These are phyloP conservation scores for Eulemur albifrons DNA, from an alignment of 2,797 vertebrate genomes.

Conservation along the genomic window DNA sequence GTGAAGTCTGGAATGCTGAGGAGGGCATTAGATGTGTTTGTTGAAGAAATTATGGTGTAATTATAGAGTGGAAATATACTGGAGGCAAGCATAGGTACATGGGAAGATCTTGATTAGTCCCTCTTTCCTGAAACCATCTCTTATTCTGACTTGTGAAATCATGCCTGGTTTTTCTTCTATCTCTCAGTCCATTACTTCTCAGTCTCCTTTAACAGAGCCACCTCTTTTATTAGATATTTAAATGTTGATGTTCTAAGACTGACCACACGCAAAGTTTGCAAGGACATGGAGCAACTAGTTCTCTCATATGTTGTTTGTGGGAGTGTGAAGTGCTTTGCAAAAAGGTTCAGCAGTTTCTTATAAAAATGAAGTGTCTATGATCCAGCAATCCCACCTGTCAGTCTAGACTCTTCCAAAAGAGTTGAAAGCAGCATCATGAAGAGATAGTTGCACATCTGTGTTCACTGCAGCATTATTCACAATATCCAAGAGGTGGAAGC, in stretches of 20 bases:
- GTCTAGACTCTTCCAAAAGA: neutral
- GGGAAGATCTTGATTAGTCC: neutral
- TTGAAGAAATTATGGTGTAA: neutral
- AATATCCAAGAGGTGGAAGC: no score
- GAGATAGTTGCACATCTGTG: no score
- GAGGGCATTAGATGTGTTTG: neutral
- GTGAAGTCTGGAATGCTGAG: neutral
- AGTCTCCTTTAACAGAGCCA: neutral
- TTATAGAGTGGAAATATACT: neutral
- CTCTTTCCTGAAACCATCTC: neutral
- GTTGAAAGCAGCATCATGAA: neutral
- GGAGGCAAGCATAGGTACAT: neutral
- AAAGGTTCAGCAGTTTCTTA: neutral
- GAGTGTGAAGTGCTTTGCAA: neutral
- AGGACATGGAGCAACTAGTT: neutral
- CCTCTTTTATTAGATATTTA: neutral
- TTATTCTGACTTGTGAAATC: neutral
- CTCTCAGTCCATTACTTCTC: neutral
- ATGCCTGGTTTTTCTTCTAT: neutral
- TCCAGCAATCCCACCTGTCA: neutral
- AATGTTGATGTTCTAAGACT: neutral
- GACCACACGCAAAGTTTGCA: neutral
- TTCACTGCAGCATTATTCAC: no score
- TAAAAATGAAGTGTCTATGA: neutral
- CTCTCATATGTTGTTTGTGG: neutral